phyloP scores from a whole-genome alignment of 2,113 vertebrate species.

The Colistium nudipinnis region DNA sequence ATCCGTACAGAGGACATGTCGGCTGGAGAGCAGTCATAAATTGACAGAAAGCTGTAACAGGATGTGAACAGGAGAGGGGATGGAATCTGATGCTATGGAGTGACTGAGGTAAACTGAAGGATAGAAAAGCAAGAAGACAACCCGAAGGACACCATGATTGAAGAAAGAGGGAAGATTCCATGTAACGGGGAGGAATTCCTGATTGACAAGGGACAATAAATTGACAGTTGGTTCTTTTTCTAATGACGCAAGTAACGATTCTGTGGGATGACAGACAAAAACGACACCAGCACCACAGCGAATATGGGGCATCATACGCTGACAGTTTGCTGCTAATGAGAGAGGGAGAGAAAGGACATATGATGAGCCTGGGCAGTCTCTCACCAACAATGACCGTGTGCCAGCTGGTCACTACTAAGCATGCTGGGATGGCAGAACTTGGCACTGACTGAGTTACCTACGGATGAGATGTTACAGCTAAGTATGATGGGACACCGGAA shows the following conservation, averaged over 20 bases:
- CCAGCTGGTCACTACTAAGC: slow-evolving; percentile 45
- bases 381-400: slow-evolving; percentile 20
- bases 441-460: slow-evolving; percentile 20
- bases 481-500: slow-evolving; percentile 32
- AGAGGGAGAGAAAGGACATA: slow-evolving; percentile 44
- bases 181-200: neutral
- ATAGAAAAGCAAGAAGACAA: slow-evolving; percentile 6
- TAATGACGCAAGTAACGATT: slow-evolving; percentile 28
- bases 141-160: neutral
- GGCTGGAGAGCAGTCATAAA: neutral
- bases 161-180: slow-evolving; percentile 6
- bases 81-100: slow-evolving; percentile 24
- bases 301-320: slow-evolving; percentile 31
- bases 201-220: slow-evolving; percentile 21
- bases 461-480: slow-evolving; percentile 23
- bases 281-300: slow-evolving; percentile 26
- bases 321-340: slow-evolving; percentile 43
- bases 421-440: slow-evolving; percentile 51
- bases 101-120: slow-evolving; percentile 30
- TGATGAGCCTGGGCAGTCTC: slow-evolving; percentile 28
- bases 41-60: slow-evolving; percentile 27
- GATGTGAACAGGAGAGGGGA: slow-evolving; percentile 10
- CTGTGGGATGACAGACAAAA: slow-evolving; percentile 26
- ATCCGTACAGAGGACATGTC: slow-evolving; percentile 43
- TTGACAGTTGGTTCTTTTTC: neutral